A percentile compares a stretch with the other conserved stretches of the same genome.
phyloP scores from a whole-genome alignment of 2,113 vertebrate species.

The Bujurquina vittata region DNA sequence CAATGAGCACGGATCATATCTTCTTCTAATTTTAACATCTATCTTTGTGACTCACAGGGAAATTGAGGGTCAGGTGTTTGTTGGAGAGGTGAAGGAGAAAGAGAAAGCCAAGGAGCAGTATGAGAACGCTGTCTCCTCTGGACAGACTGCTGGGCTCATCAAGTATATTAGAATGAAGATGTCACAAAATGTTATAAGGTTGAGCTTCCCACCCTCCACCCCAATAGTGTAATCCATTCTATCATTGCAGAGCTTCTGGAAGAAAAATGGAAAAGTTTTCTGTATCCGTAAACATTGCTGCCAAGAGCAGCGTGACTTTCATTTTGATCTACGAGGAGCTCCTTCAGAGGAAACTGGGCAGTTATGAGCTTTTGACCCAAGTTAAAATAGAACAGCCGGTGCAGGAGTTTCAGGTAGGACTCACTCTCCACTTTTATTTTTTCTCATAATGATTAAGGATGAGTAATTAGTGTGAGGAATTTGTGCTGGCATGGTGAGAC shows the following conservation, averaged over 20 bases:
- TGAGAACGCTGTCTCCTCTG: constrained; percentile 86
- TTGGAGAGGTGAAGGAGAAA: constrained; percentile 91
- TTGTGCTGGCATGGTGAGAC: neutral
- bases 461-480: neutral
- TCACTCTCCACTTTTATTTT: constrained; percentile 50
- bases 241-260: constrained; percentile 77
- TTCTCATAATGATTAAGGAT: neutral
- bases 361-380: constrained; percentile 88
- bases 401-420: constrained; percentile 71
- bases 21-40: neutral
- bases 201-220: neutral
- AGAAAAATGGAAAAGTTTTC: constrained; percentile 93
- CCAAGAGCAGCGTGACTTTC: constrained; percentile 86
- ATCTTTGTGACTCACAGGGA: constrained; percentile 76
- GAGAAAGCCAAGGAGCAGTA: constrained; percentile 90
- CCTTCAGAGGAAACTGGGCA: constrained; percentile 84
- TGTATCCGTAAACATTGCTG: constrained; percentile 87
- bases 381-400: constrained; percentile 89
- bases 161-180: constrained; percentile 77
- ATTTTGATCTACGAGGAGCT: constrained; percentile 89
- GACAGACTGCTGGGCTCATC: constrained; percentile 88
- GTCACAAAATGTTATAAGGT: neutral
- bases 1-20: fast-evolving
- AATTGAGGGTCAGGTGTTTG: constrained; percentile 84
- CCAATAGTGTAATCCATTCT: neutral